Base-by-base conservation (phyloP, 2,797 vertebrate species). In the Phyllotis vaccarum region DNA sequence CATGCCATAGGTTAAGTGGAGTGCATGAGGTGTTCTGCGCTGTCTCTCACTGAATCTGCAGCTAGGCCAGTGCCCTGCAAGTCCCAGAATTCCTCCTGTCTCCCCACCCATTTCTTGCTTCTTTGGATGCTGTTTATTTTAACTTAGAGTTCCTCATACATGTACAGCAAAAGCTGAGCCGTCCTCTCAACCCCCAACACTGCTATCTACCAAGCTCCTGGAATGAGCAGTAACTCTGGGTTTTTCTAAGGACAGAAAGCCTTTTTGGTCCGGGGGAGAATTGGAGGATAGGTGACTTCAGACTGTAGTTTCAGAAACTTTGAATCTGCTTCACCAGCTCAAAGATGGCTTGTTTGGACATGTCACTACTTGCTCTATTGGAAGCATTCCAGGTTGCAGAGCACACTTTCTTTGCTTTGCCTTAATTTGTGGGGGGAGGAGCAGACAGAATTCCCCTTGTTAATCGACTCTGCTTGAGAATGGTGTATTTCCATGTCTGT, bases 231-330 rank as follows among this genome's bases (percentile, higher is more conserved):
- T 1, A 83, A 52, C 83, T 87, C 43, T n/a, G 66, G 54, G 60
- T 76, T 87, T 92, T 92, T 85, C 14, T 62, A 46, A 82, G 86
- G 70, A 94, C 95, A 43, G 80, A 95, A 93, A 97, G 64, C 85
- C 87, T 93, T 75, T 85, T 94, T 70, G 74, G 37, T 89, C 54
- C 75, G 64, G 72, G 46, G 95, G 58, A 94, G 88, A 94, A 87
- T 60, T 83, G 79, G 75, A 93, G 58, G 68, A 24, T 76, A 64
- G 93, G n/a, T 52, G 85, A 46, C 86, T 90, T 94, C 91, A 94
- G 85, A 97, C 22, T 64, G 79, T 60, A 94, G 95, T 82, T 97
- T 97, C 95, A 97, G 96, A 95, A 96, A 97, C 93, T 49, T 49
- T 76, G 78, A 91, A 95, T 97, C 97, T 95, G 91, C 96, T 96